Evolutionary conservation across 2,888 invertebrate species (phyloP).

Genomic region (Lordiphosa fenestrarum): DNA sequence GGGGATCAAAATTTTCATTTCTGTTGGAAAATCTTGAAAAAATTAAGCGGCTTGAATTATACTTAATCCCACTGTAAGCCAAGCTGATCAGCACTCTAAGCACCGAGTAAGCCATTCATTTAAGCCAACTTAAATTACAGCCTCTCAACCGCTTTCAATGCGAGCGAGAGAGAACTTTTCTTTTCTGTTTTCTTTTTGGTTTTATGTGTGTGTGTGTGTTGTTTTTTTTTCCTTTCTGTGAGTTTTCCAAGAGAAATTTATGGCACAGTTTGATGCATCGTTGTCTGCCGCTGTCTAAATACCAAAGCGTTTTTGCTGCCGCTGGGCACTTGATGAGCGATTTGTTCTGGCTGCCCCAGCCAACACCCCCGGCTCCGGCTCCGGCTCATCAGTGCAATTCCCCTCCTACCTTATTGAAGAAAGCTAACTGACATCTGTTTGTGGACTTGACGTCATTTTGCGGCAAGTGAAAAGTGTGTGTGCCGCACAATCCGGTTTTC

Average conservation of each 20-base stretch:
- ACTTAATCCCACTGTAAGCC: background rate
- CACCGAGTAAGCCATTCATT: slow-evolving; percentile 15
- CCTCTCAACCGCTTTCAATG: slow-evolving; percentile 6
- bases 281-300: slow-evolving; percentile 39
- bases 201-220: slow-evolving; percentile 1
- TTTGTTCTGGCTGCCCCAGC: slow-evolving; percentile 47
- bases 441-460: slow-evolving; percentile 73
- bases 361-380: slow-evolving; percentile 7
- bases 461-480: slow-evolving; percentile 71
- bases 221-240: slow-evolving; percentile 16
- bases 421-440: slow-evolving; percentile 55
- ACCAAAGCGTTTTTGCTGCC: slow-evolving; percentile 31
- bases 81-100: slow-evolving; percentile 6
- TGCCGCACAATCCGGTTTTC: slow-evolving; percentile 64
- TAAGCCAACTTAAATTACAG: slow-evolving; percentile 11
- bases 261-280: slow-evolving; percentile 47
- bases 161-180: slow-evolving; percentile 45
- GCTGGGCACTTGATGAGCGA: slow-evolving; percentile 26
- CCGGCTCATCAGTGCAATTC: slow-evolving; percentile 30
- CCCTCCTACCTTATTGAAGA: slow-evolving; percentile 42
- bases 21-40: no score
- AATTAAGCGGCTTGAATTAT: no score
- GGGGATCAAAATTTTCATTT: no score
- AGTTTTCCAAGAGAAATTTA: slow-evolving; percentile 59
- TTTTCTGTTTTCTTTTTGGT: slow-evolving; percentile 23